These are phyloP conservation scores for Gymnoscelis rufifasciata DNA, from an alignment of 2,888 invertebrate genomes.

Conservation along the genomic window DNA sequence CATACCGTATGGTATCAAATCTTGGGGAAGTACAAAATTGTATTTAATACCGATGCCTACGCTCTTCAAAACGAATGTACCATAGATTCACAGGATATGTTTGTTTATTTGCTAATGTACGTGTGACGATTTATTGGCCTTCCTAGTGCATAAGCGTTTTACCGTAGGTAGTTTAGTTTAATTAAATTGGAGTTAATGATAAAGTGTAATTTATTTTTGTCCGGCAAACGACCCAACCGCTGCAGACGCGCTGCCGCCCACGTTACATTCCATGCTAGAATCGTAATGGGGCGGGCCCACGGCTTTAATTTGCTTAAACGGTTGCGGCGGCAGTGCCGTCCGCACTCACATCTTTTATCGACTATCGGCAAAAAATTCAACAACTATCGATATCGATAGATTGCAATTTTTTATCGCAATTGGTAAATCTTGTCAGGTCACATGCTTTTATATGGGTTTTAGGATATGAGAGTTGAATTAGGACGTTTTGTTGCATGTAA, in stretches of 20 bases:
- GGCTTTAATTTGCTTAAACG: slow-evolving; percentile 28
- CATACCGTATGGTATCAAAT: neutral
- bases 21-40: neutral
- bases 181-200: neutral
- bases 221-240: slow-evolving; percentile 12
- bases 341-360: slow-evolving; percentile 17
- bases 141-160: neutral
- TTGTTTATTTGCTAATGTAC: neutral
- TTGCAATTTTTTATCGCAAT: slow-evolving; percentile 7
- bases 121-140: neutral
- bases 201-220: slow-evolving; percentile 5
- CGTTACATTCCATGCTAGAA: slow-evolving; percentile 32
- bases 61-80: too few relatives aligned
- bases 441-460: slow-evolving; percentile 37
- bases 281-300: slow-evolving; percentile 15
- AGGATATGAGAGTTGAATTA: slow-evolving; percentile 23
- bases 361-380: slow-evolving; percentile 13
- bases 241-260: slow-evolving; percentile 20
- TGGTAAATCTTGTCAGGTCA: slow-evolving; percentile 18
- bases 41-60: neutral
- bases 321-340: slow-evolving; percentile 26
- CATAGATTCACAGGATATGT: neutral
- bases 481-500: slow-evolving; percentile 9
- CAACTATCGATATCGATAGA: slow-evolving; percentile 16
- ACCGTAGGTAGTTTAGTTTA: neutral